phyloP scores from a whole-genome alignment of 2,113 vertebrate species.

The Panthera tigris region DNA sequence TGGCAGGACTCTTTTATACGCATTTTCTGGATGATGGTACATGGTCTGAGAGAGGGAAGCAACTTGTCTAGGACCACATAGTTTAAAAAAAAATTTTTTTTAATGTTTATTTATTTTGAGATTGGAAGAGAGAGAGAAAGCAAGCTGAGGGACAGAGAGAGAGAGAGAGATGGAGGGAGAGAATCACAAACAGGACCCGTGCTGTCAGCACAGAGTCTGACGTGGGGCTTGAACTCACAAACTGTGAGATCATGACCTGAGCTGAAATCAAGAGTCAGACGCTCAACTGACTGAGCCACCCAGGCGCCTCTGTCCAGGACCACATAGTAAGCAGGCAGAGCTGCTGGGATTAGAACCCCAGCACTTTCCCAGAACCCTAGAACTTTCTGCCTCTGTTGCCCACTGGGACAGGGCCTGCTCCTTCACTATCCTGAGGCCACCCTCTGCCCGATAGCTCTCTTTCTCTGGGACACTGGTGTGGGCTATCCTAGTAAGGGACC shows the following conservation, averaged over 20 bases:
- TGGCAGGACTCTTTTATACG: neutral
- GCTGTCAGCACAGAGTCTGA: too few relatives aligned
- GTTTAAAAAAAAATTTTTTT: neutral
- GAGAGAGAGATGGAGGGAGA: too few relatives aligned
- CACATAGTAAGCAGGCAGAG: neutral
- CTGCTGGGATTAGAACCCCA: neutral
- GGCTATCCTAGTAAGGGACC: neutral
- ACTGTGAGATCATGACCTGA: too few relatives aligned
- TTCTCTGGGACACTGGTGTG: neutral
- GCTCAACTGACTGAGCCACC: too few relatives aligned
- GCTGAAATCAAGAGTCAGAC: too few relatives aligned
- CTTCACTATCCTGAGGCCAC: neutral
- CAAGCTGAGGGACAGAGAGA: too few relatives aligned
- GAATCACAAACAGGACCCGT: too few relatives aligned
- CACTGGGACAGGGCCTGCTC: neutral
- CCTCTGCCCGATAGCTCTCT: neutral
- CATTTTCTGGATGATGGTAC: neutral
- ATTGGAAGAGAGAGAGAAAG: too few relatives aligned
- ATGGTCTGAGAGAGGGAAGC: neutral
- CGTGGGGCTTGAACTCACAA: rapidly evolving
- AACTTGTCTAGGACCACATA: neutral
- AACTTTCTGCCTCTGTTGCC: neutral
- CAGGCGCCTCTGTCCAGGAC: neutral
- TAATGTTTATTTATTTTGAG: too few relatives aligned
- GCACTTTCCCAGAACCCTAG: too few relatives aligned